Evolutionary conservation across 2,888 invertebrate species (phyloP), one percentile per base, ranked within the genome.

Genomic region (Watsonalla cultraria): DNA sequence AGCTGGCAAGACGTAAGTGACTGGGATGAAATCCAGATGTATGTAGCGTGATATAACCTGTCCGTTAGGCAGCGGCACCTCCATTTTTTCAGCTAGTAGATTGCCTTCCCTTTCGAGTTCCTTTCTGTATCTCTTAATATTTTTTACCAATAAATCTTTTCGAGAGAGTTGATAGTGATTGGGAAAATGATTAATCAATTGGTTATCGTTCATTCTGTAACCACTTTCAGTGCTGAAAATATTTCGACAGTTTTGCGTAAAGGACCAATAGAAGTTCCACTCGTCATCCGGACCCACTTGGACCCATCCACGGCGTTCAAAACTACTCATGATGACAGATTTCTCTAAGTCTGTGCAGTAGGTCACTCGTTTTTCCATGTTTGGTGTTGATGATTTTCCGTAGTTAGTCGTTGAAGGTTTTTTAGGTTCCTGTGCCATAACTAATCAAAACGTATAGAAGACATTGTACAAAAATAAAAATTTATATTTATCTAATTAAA

Each of bases 261-360:
- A 96, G 5, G 98, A 96, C 98, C 98, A 98, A 81, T 98, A 98
- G 76, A 98, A 95, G 81, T 98, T 97, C 98, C 98, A 98, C 69
- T 98, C 97, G 73, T 97, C 98, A 66, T 98, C 97, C 0, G 96
- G 94, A 0, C 94, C 94, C 6, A 88, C 98, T 81, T 96, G 95
- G 7, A 92, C 85, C 98, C 98, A 98, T 9, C 97, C 97, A 52
- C 98, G 92, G 71, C 97, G 96, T 68, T 98, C 97, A 77, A 98
- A 98, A 85, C 97, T 98, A 66, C 95, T 96, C 51, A 97, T 93
- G 55, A 98, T 93, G 8, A 98, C 98, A 24, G 97, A 98, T 82
- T 98, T 98, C 74, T 98, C 98, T 74, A 97, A 92, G 82, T 97
- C 97, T n/a, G 96, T 96, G 72, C 95, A 96, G 66, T 82, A 87